Conservation (phyloP, 2,888 invertebrate species). For the Elysia crispata region DNA sequence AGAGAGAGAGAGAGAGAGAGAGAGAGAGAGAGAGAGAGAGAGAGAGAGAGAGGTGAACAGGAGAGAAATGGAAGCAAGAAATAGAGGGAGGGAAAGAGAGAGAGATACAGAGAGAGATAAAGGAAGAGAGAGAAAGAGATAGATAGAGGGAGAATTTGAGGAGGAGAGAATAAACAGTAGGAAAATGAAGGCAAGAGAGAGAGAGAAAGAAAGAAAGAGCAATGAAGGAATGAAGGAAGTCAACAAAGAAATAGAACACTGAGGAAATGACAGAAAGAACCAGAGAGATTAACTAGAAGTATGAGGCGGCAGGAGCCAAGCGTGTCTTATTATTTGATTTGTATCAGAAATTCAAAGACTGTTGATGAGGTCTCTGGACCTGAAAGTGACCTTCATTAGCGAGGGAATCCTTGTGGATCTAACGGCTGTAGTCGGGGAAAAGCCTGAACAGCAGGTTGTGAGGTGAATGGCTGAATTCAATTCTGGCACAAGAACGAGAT, state of each 20-base stretch:
- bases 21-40: slow-evolving; percentile 3
- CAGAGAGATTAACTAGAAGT: not conserved
- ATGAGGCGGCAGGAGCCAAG: too few species aligned
- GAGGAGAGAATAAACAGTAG: not conserved
- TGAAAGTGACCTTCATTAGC: too few species aligned
- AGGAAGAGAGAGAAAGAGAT: slow-evolving; percentile 3
- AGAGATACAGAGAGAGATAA: slow-evolving; percentile 3
- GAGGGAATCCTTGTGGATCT: too few species aligned
- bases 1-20: not conserved
- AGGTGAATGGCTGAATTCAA: too few species aligned
- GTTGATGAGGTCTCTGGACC: too few species aligned
- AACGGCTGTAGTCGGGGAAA: too few species aligned
- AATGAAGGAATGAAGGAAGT: not conserved
- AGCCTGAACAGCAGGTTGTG: too few species aligned
- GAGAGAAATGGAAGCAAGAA: not conserved
- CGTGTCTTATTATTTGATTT: too few species aligned
- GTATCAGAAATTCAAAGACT: too few species aligned
- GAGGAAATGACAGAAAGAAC: slow-evolving; percentile 3
- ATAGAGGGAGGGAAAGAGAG: slow-evolving; percentile 6
- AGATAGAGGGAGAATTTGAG: not conserved
- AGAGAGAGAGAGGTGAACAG: slow-evolving; percentile 15
- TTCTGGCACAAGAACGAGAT: too few species aligned
- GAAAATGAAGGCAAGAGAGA: not conserved
- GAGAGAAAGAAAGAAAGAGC: not conserved
- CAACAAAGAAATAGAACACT: not conserved